Evolutionary conservation across 2,113 vertebrate genomes (phyloP).

Genomic region (Mellivora capensis): DNA sequence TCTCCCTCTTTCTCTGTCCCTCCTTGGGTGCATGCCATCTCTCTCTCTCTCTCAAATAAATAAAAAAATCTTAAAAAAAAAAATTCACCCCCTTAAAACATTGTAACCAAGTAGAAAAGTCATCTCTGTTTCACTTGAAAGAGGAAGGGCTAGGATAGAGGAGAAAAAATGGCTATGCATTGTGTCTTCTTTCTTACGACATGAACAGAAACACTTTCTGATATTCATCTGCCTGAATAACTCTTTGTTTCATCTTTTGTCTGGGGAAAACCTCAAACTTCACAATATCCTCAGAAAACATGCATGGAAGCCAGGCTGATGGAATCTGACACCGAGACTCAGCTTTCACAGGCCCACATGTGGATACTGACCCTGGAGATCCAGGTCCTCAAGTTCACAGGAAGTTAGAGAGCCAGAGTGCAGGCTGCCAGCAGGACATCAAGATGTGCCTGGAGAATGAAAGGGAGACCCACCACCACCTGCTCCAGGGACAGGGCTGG

Average conservation of each 20-base stretch:
- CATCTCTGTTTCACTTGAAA: not conserved
- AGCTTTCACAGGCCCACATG: conserved; percentile 81
- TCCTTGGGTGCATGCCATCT: not conserved
- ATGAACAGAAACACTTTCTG: not conserved
- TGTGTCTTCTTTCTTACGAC: not conserved
- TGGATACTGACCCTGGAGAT: conserved; percentile 80
- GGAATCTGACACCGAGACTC: conserved; percentile 84
- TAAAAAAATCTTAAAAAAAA: not conserved
- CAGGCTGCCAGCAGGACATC: conserved; percentile 44
- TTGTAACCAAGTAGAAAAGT: not conserved
- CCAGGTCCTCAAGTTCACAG: conserved; percentile 75
- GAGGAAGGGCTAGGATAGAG: not conserved
- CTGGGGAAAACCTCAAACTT: not conserved
- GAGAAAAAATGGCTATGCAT: not conserved
- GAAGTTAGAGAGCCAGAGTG: conserved; percentile 25
- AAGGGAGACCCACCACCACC: conserved; percentile 40
- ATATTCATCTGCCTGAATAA: not conserved
- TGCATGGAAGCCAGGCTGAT: conserved; percentile 83
- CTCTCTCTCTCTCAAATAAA: not conserved
- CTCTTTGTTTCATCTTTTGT: not conserved
- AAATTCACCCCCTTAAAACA: not conserved
- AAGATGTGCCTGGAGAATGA: conserved; percentile 57
- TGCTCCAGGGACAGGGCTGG: conserved; percentile 29
- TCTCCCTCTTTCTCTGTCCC: not conserved
- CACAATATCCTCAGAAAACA: conserved; percentile 78